phyloP scores from a whole-genome alignment of 2,888 invertebrate genomes.

The Heteromurus nitidus region DNA sequence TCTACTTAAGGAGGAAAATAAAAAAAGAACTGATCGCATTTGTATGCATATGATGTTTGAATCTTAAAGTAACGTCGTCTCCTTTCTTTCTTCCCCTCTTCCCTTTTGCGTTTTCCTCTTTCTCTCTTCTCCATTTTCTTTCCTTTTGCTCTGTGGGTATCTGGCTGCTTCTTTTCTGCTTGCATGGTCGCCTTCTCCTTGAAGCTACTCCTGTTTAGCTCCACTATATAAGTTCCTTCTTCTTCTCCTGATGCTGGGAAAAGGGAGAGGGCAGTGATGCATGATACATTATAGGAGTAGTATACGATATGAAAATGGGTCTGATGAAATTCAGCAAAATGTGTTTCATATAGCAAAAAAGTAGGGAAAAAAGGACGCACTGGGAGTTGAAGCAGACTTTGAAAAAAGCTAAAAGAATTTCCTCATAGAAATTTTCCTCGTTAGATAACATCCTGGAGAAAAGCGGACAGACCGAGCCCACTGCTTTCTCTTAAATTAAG shows the following conservation, averaged over 20 bases:
- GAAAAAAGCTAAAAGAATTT: constrained; percentile 23
- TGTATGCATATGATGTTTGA: constrained; percentile 72
- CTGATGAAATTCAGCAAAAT: constrained; percentile 51
- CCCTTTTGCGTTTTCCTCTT: constrained; percentile 22
- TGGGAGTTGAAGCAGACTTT: constrained; percentile 17
- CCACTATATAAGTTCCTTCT: too few species aligned
- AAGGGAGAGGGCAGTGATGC: constrained; percentile 54
- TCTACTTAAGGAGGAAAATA: constrained; percentile 57
- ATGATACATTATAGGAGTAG: constrained; percentile 54
- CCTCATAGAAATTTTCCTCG: constrained; percentile 1
- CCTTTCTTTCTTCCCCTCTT: constrained; percentile 18
- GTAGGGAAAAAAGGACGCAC: neutral
- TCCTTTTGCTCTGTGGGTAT: neutral
- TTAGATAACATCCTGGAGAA: too few species aligned
- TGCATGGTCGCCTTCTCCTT: constrained; percentile 20
- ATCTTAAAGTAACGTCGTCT: constrained; percentile 65
- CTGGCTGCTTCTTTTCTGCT: constrained; percentile 28
- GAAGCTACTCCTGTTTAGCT: constrained; percentile 21
- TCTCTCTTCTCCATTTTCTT: constrained; percentile 8
- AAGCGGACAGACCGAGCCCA: constrained; percentile 57
- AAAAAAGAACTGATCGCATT: constrained; percentile 72
- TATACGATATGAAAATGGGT: constrained; percentile 62
- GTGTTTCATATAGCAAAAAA: constrained; percentile 32
- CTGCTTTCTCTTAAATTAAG: constrained; percentile 65
- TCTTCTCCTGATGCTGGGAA: constrained; percentile 46